Percentiles rank a stretch among this genome's conserved stretches.
Conservation (phyloP, 2,888 invertebrate species). For the Pheosia gnoma region DNA sequence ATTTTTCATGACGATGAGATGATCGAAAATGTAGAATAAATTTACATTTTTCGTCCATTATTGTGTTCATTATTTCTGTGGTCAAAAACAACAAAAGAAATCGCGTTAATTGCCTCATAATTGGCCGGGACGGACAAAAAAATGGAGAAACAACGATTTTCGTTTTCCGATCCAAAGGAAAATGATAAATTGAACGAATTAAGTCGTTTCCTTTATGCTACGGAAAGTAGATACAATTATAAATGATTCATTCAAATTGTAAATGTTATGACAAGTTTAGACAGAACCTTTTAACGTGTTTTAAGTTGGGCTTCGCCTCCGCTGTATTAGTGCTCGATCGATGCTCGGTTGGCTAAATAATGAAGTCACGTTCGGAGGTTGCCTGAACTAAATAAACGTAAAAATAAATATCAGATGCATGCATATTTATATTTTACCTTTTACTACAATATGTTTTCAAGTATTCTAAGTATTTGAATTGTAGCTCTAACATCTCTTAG, state of each 20-base stretch:
- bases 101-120: neutral
- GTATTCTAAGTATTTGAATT: no score
- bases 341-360: conserved; percentile 22
- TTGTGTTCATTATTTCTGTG: neutral
- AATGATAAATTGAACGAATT: conserved; percentile 6
- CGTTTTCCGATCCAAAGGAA: neutral
- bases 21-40: no score
- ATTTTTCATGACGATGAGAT: no score
- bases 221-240: conserved; percentile 11
- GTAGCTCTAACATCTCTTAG: no score
- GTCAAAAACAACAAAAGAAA: neutral
- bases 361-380: conserved; percentile 15
- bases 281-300: conserved; percentile 11
- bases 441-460: no score
- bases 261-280: conserved; percentile 17
- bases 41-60: no score
- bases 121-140: neutral
- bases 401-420: neutral
- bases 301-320: conserved; percentile 5
- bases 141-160: neutral
- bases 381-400: neutral
- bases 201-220: conserved; percentile 8
- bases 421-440: neutral
- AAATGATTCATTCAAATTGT: conserved; percentile 19
- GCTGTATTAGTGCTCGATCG: conserved; percentile 17